phyloP scores from a whole-genome alignment of 2,113 vertebrate species.

The Laticauda laticaudata region DNA sequence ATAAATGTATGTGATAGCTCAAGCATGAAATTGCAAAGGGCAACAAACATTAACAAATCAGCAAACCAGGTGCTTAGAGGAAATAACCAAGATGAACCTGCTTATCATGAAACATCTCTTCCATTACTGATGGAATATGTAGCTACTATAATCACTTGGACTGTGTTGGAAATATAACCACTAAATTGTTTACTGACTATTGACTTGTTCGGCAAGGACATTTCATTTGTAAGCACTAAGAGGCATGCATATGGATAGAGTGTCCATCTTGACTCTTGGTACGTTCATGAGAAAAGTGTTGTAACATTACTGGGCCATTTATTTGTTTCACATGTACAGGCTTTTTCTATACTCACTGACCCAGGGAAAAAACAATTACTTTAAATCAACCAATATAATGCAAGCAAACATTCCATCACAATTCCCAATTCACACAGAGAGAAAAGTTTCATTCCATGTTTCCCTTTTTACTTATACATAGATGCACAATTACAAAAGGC shows the following conservation, averaged over 20 bases:
- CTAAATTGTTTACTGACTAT: slow-evolving; percentile 39
- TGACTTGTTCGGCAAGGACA: slow-evolving; percentile 27
- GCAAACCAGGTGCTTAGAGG: slow-evolving; percentile 52
- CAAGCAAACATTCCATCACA: background rate
- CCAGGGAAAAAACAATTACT: background rate
- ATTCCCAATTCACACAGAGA: background rate
- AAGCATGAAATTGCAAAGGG: slow-evolving; percentile 60
- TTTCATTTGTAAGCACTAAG: slow-evolving; percentile 37
- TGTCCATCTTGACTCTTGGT: slow-evolving; percentile 16
- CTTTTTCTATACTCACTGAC: background rate
- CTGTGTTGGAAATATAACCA: slow-evolving; percentile 5
- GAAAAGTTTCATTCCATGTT: background rate
- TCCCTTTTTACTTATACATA: background rate
- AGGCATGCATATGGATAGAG: background rate
- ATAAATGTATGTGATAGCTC: slow-evolving; percentile 52
- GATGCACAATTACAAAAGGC: background rate
- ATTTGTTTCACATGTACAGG: background rate
- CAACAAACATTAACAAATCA: slow-evolving; percentile 53
- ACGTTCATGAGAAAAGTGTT: background rate
- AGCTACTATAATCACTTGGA: slow-evolving; percentile 38
- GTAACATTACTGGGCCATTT: background rate
- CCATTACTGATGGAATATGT: slow-evolving; percentile 45
- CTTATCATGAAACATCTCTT: slow-evolving; percentile 47
- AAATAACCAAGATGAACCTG: slow-evolving; percentile 54
- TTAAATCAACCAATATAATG: background rate